These are phyloP conservation scores for Cyclophora albipunctata DNA, from an alignment of 2,888 invertebrate species.

Conservation along the genomic window DNA sequence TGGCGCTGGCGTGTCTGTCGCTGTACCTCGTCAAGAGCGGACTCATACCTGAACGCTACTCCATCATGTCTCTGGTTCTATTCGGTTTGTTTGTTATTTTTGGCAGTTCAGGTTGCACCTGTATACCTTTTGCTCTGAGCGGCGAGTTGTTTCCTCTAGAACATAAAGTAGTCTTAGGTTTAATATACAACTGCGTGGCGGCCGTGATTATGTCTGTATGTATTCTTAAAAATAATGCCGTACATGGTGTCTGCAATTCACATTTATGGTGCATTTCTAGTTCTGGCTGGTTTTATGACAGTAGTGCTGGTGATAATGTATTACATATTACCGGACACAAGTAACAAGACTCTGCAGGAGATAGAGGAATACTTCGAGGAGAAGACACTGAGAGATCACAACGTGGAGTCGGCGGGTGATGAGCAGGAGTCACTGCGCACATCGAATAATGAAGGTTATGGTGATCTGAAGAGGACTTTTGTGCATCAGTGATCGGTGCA, in stretches of 20 bases:
- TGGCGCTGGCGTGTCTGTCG: no score
- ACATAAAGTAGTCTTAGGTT: constrained; percentile 18
- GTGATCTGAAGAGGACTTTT: no score
- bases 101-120: constrained; percentile 6
- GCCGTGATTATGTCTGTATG: constrained; percentile 9
- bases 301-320: not conserved
- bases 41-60: no score
- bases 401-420: not conserved
- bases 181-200: constrained; percentile 19
- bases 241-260: not conserved
- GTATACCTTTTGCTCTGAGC: constrained; percentile 8
- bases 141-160: constrained; percentile 13
- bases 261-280: not conserved
- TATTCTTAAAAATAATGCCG: not conserved
- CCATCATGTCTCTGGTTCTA: not conserved
- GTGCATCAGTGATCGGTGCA: no score
- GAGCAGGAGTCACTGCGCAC: no score
- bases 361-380: constrained; percentile 16
- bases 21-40: no score
- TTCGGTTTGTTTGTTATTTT: constrained; percentile 7
- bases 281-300: not conserved
- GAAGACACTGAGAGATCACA: constrained; percentile 6
- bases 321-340: constrained; percentile 15
- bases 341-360: constrained; percentile 16
- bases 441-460: no score